These are phyloP conservation scores for Ichneumoninae sp. DNA, from an alignment of 2,888 invertebrate species.

Conservation along the genomic window DNA sequence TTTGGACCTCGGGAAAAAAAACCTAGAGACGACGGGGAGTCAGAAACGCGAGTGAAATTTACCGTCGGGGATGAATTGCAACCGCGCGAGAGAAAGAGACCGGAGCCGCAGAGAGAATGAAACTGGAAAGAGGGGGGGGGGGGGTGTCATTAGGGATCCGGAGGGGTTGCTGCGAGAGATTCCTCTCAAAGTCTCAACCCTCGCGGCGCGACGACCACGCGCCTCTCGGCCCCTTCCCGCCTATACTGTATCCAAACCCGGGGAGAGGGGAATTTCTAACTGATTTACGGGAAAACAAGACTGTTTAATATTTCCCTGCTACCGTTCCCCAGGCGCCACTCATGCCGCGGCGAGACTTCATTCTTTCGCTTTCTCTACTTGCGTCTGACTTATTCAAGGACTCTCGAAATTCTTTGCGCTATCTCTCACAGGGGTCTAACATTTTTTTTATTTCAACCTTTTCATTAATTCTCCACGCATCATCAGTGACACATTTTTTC, in stretches of 20 bases:
- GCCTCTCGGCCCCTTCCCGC: constrained; percentile 62
- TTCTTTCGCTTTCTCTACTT: constrained; percentile 55
- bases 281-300: constrained; percentile 84
- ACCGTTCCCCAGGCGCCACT: constrained; percentile 78
- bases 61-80: constrained; percentile 73
- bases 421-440: not conserved
- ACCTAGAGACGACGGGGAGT: constrained; percentile 42
- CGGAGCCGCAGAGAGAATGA: constrained; percentile 60
- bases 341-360: constrained; percentile 74
- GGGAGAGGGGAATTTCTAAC: constrained; percentile 80
- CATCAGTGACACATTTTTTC: not conserved
- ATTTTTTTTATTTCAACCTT: not conserved
- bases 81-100: constrained; percentile 59
- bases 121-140: constrained; percentile 66
- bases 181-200: constrained; percentile 78
- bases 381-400: constrained; percentile 57
- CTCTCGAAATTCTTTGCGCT: constrained; percentile 67
- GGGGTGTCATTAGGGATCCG: constrained; percentile 78
- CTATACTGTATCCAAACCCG: constrained; percentile 55
- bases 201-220: constrained; percentile 68
- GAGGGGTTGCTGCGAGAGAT: constrained; percentile 64
- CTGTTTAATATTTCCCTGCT: constrained; percentile 83
- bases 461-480: not conserved
- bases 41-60: constrained; percentile 69
- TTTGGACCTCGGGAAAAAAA: constrained; percentile 21